Base-by-base conservation (phyloP, 2,888 invertebrate genomes). In the Sphaeridia pumilis region DNA sequence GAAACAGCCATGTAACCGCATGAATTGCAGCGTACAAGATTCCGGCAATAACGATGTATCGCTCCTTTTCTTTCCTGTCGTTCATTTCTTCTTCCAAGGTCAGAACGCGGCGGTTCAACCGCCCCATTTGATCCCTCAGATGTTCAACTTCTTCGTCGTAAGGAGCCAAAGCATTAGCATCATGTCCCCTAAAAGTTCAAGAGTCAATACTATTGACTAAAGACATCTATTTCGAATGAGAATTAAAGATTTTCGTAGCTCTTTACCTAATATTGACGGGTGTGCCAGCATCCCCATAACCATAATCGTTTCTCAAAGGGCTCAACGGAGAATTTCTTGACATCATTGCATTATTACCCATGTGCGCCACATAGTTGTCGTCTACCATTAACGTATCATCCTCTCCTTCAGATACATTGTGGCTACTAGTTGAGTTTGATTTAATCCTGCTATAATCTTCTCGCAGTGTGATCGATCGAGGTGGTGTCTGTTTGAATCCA, bases 61-160 rank as follows among this genome's bases (percentile, higher is more conserved):
- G 46, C 35, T 93, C 92, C 63, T 86, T 81, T 69, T 90, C 87
- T 66, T 86, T 80, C 55, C 88, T 77, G 67, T 85, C 84, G 64
- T 84, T 74, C 68, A 84, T 83, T 66, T 90, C 89, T 57, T 88
- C 77, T 72, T 93, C 92, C 58, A 93, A 79, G 4, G 84, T 80
- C 75, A 88, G 81, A 7, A 93, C 83, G 21, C 92, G 80, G 45
- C 89, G 79, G 70, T 88, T 87, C 59, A 93, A 70, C 70, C 89
- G 88, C 22, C 86, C 84, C 67, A 93, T 78, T 72, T 90, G 90
- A 46, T 85, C 77, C 57, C 88, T 78, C 66, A 90, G 76, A 72
- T 88, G 85, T 42, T 84, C 76, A 52, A 88, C 24, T 45, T 56
- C 56, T 24, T 51, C 55, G 25, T 46, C 52, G 38, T 50, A 46